A percentile compares a stretch with the other conserved stretches of the same genome.
These are phyloP conservation scores for Melanotaenia parkinsoni DNA, from an alignment of 2,797 vertebrate genomes.

Conservation along the genomic window DNA sequence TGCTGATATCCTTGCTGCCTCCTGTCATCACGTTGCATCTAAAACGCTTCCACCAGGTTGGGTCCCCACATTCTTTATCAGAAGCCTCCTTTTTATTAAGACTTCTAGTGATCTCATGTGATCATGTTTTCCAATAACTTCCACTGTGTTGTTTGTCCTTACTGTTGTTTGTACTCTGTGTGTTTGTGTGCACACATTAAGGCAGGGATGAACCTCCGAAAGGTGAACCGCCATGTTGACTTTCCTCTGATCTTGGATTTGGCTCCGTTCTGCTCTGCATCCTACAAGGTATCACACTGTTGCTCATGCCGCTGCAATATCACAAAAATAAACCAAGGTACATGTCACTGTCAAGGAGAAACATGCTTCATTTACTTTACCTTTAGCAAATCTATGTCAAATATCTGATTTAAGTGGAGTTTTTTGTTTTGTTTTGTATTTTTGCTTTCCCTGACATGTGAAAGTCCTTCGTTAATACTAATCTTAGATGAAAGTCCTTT, in stretches of 20 bases:
- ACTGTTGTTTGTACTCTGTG: neutral
- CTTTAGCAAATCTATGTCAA: neutral
- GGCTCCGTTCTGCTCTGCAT: constrained; percentile 93
- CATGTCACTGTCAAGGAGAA: too few species aligned
- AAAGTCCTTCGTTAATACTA: neutral
- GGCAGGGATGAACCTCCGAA: constrained; percentile 95
- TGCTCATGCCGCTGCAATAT: neutral
- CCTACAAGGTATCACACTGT: constrained; percentile 87
- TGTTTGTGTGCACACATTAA: constrained; percentile 57
- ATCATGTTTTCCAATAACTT: neutral
- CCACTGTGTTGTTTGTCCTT: neutral
- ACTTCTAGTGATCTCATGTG: neutral
- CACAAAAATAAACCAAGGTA: too few species aligned
- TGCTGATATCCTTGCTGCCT: constrained; percentile 93
- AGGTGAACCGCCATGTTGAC: constrained; percentile 97
- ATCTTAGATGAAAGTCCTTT: neutral
- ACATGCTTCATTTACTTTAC: neutral
- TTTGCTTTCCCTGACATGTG: neutral
- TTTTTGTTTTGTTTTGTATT: neutral
- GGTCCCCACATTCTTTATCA: constrained; percentile 1
- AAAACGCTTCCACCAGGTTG: constrained; percentile 98
- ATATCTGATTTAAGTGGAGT: neutral
- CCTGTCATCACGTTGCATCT: constrained; percentile 94
- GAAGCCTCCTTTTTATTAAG: neutral
- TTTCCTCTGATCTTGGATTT: constrained; percentile 93